Conservation (phyloP, 2,888 invertebrate genomes). For the Ptycholaimellus sp. region DNA sequence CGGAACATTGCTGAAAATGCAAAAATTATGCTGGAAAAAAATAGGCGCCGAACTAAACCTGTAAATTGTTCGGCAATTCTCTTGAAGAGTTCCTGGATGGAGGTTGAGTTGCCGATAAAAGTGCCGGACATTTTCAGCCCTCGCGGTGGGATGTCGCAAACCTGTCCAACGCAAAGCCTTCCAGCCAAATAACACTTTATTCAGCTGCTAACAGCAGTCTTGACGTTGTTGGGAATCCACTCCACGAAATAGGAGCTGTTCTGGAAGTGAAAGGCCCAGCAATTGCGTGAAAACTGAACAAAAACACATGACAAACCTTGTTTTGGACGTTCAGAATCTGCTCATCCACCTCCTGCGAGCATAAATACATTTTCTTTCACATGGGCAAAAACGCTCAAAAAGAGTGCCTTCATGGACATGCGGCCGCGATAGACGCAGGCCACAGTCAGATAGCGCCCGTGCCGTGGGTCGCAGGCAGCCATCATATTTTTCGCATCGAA, state of each 20-base stretch:
- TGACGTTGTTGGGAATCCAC: conserved; percentile 74
- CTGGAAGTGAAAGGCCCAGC: no score
- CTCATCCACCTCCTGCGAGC: neutral
- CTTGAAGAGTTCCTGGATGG: conserved; percentile 69
- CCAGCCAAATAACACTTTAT: no score
- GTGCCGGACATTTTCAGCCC: conserved; percentile 72
- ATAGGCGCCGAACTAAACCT: no score
- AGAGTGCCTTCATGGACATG: conserved; percentile 34
- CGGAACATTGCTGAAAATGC: conserved; percentile 53
- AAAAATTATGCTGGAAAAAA: no score
- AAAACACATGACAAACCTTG: no score
- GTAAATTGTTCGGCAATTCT: conserved; percentile 61
- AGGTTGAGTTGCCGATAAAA: conserved; percentile 67
- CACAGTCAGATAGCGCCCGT: conserved; percentile 29
- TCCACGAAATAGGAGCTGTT: conserved; percentile 55
- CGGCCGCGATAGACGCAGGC: conserved; percentile 35
- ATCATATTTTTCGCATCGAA: conserved; percentile 35
- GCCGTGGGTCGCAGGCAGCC: conserved; percentile 27
- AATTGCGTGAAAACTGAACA: no score
- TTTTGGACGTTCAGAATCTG: neutral
- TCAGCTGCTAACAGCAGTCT: conserved; percentile 71
- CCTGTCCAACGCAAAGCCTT: conserved; percentile 3
- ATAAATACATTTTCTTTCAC: neutral
- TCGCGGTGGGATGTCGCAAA: conserved; percentile 55
- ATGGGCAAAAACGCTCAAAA: conserved; percentile 21